Percentiles rank a stretch among this genome's conserved stretches.
phyloP scores from a whole-genome alignment of 2,113 vertebrate species.

The Eubucco bourcierii region DNA sequence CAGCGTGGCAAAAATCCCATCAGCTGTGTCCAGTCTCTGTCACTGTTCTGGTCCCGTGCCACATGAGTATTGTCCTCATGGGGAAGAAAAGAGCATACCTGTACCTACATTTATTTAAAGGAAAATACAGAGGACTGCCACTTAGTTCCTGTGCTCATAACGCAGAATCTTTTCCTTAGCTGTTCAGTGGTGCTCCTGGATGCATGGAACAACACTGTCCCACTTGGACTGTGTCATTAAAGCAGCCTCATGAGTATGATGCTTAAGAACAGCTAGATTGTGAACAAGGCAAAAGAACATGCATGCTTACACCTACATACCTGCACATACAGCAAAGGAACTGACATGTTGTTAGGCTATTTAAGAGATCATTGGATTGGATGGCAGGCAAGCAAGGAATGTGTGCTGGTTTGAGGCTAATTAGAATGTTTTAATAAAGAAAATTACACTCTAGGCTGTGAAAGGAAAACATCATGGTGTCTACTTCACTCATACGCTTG shows the following conservation, averaged over 20 bases:
- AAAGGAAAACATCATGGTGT: too few relatives aligned
- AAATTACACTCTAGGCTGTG: too few relatives aligned
- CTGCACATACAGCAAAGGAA: neutral
- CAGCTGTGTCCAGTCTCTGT: neutral
- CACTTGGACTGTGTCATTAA: neutral
- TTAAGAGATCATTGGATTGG: neutral
- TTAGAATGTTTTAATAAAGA: too few relatives aligned
- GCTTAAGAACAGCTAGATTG: neutral
- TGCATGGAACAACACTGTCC: neutral
- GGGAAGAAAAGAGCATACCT: neutral
- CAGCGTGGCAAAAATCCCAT: neutral
- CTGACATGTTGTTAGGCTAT: neutral
- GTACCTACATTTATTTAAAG: neutral
- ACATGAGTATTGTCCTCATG: neutral
- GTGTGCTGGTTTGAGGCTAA: too few relatives aligned
- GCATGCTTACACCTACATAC: neutral
- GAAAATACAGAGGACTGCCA: fast-evolving
- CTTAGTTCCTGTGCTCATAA: neutral
- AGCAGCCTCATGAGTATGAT: neutral
- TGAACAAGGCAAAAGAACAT: neutral
- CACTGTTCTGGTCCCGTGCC: neutral
- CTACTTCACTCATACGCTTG: too few relatives aligned
- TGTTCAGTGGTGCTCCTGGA: neutral
- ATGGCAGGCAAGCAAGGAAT: neutral
- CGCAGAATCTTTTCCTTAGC: neutral